phyloP scores from a whole-genome alignment of 2,888 invertebrate genomes.

The Oxycera nigricornis region DNA sequence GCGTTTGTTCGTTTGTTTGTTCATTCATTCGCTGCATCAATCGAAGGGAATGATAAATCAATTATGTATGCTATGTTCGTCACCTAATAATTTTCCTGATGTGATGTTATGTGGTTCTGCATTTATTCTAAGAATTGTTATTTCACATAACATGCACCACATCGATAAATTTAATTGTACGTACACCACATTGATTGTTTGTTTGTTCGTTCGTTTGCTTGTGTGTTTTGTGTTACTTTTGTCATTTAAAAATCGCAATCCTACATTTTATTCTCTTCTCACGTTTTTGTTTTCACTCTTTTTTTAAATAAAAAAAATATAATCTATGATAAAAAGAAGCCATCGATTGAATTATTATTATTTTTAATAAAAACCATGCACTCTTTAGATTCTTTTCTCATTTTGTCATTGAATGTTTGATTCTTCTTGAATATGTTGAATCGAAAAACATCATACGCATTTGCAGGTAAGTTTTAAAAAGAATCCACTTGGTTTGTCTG shows the following conservation, averaged over 20 bases:
- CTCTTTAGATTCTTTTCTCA: constrained; percentile 44
- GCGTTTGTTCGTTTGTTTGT: not conserved
- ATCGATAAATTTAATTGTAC: too few relatives aligned
- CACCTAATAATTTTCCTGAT: not conserved
- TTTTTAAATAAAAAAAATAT: not conserved
- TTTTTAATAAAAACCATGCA: constrained; percentile 36
- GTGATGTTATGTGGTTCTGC: not conserved
- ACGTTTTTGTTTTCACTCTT: not conserved
- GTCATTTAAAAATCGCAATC: not conserved
- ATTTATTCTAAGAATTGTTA: not conserved
- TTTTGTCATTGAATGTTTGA: constrained; percentile 38
- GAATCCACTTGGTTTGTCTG: not conserved
- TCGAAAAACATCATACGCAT: too few relatives aligned
- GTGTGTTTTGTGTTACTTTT: not conserved
- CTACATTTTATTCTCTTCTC: too few relatives aligned
- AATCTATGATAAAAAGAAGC: constrained; percentile 1
- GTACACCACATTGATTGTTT: not conserved
- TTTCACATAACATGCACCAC: not conserved
- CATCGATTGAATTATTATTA: constrained; percentile 39
- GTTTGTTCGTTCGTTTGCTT: not conserved
- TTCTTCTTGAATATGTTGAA: constrained; percentile 6
- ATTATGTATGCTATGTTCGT: not conserved
- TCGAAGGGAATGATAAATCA: too few relatives aligned
- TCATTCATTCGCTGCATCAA: not conserved
- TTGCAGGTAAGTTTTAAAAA: constrained; percentile 33